phyloP scores from a whole-genome alignment of 1,140 invertebrate genomes.

The Steinernema khuongi region DNA sequence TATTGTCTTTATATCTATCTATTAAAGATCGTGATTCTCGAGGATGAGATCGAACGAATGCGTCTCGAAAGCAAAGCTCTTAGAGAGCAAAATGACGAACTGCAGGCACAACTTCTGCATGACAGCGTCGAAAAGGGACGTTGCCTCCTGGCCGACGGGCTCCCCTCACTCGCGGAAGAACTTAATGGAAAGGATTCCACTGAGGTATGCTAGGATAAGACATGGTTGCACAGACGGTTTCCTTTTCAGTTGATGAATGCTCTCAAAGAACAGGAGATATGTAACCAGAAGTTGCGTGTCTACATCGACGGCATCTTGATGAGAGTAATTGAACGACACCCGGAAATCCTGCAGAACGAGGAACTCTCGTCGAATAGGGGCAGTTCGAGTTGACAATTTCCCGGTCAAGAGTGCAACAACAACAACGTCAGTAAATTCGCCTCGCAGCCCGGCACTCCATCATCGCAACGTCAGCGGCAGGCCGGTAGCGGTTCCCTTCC shows the following conservation, averaged over 20 bases:
- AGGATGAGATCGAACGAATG: conserved; percentile 36
- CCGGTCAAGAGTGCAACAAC: conserved; percentile 16
- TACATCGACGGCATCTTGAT: conserved; percentile 47
- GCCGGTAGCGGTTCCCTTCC: not conserved
- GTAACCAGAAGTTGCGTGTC: conserved; percentile 41
- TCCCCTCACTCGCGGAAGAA: conserved; percentile 41
- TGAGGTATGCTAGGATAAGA: conserved; percentile 22
- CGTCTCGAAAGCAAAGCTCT: conserved; percentile 20
- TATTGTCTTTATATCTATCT: not conserved
- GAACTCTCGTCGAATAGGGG: not conserved
- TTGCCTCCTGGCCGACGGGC: conserved; percentile 28
- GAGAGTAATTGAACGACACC: conserved; percentile 42
- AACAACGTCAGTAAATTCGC: conserved; percentile 13
- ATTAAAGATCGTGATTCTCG: conserved; percentile 15
- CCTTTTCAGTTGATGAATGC: conserved; percentile 40
- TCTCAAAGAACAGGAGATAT: conserved; percentile 42
- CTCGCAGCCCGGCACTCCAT: conserved; percentile 2
- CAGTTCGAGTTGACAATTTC: conserved; percentile 10
- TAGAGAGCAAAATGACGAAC: conserved; percentile 28
- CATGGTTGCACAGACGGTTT: not conserved
- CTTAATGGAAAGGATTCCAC: conserved; percentile 32
- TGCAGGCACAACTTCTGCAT: conserved; percentile 37
- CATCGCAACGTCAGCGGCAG: not conserved
- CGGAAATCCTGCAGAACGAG: conserved; percentile 44
- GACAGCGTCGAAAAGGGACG: conserved; percentile 29